Conservation (phyloP, 2,113 vertebrate genomes). For the Mustela nigripes region DNA sequence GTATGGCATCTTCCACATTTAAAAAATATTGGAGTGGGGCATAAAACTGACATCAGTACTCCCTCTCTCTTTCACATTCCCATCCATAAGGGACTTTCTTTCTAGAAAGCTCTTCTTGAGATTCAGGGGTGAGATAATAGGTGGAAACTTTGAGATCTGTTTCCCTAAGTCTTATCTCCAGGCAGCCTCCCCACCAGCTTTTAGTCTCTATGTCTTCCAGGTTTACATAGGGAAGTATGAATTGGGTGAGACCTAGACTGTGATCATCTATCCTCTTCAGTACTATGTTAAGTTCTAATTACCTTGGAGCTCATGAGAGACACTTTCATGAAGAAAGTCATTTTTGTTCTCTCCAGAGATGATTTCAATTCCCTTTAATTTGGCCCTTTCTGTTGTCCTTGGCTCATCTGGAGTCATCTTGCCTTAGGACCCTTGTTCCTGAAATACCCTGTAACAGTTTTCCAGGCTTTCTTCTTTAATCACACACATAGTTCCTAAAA, state of each 20-base stretch:
- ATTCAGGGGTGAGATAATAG: not conserved
- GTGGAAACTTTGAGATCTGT: not conserved
- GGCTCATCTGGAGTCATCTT: not conserved
- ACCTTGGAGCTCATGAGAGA: not conserved
- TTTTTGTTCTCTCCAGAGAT: conserved; percentile 39
- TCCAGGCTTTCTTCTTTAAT: not conserved
- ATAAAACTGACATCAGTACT: not conserved
- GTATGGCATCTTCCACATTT: not conserved
- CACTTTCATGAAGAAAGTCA: not conserved
- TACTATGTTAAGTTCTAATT: not conserved
- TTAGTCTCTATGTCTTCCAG: not conserved
- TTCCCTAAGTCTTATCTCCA: not conserved
- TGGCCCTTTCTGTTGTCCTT: not conserved
- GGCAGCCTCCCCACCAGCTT: not conserved
- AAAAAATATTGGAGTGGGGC: not conserved
- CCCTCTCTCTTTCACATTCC: not conserved
- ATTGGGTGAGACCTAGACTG: not conserved
- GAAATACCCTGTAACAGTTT: not conserved
- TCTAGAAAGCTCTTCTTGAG: not conserved
- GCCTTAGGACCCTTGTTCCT: not conserved
- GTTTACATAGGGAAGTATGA: not conserved
- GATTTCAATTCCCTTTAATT: not conserved
- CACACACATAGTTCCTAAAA: conserved; percentile 56
- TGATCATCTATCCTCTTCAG: not conserved
- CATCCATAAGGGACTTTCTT: not conserved